Base-by-base conservation (phyloP, 2,797 vertebrate genomes). In the Chelon labrosus region DNA sequence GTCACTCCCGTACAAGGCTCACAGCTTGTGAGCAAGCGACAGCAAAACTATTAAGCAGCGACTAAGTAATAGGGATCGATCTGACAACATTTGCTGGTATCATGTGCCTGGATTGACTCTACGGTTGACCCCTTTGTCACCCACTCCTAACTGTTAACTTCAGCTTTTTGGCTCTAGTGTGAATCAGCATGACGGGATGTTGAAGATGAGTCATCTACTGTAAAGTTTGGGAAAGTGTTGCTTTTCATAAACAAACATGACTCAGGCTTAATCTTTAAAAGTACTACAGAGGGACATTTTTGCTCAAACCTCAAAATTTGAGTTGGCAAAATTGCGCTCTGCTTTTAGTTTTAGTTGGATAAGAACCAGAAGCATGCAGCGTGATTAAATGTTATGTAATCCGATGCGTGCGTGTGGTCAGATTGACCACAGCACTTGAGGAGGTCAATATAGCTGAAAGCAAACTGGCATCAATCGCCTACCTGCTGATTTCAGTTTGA, bases 401-500 rank as follows among this genome's bases (percentile, higher is more conserved):
- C 12, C 13, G 19, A 22, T 37, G 1, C 50, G 41, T 31, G 1
- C 50, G 41, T 42, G 10, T 55, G 20, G 12, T 53, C 38, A 58
- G 19, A 56, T 2, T 22, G 51, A 52, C 51, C 20, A 19, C 11
- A 65, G 13, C 41, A 44, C 42, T 62, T 65, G 57, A 65, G 11
- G n/a, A 10, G 70, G 47, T 75, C 64, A 57, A 20, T 73, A 54
- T 44, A 59, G 46, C 10, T 5, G 14, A 74, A 80, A 72, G 17
- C 41, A 67, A 47, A 7, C 49, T 5, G 16, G 2, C 57, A 87
- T 90, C 75, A 72, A 80, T 83, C 79, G 74, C 41, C 56, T 22
- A 73, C 77, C 71, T 70, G 75, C 73, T 82, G 72, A 83, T 87
- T 77, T 77, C 52, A 72, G 50, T 83, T 80, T 87, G 80, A 86